Conservation (phyloP, 2,113 vertebrate genomes). For the Xiphophorus hellerii region DNA sequence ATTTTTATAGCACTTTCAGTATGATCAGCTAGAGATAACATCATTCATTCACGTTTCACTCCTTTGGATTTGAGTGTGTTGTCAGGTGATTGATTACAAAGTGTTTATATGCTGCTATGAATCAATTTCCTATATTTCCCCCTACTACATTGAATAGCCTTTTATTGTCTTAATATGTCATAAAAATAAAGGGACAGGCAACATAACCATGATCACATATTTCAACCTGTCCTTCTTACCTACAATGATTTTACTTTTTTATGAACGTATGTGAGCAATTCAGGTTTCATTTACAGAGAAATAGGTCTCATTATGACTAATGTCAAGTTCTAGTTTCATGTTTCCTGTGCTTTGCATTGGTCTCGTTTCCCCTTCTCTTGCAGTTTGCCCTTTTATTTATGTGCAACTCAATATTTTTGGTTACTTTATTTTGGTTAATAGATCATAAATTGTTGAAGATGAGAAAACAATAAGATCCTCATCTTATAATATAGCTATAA, state of each 20-base stretch:
- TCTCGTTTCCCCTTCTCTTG: neutral
- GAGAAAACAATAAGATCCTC: neutral
- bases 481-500: neutral
- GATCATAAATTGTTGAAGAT: neutral
- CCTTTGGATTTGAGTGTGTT: neutral
- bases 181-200: neutral
- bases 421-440: neutral
- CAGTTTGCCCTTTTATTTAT: neutral
- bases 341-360: neutral
- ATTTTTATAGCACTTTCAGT: neutral
- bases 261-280: neutral
- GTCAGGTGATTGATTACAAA: too few relatives aligned
- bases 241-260: neutral
- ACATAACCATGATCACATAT: neutral
- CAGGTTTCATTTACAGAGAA: neutral
- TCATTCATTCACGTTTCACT: slow-evolving; percentile 11
- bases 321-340: neutral
- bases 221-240: neutral
- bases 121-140: too few relatives aligned
- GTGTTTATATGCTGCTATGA: too few relatives aligned
- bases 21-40: neutral
- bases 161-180: neutral
- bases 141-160: too few relatives aligned
- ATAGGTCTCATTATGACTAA: neutral
- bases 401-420: neutral